phyloP scores from a whole-genome alignment of 2,888 invertebrate genomes.

The Ephialtes manifestator region DNA sequence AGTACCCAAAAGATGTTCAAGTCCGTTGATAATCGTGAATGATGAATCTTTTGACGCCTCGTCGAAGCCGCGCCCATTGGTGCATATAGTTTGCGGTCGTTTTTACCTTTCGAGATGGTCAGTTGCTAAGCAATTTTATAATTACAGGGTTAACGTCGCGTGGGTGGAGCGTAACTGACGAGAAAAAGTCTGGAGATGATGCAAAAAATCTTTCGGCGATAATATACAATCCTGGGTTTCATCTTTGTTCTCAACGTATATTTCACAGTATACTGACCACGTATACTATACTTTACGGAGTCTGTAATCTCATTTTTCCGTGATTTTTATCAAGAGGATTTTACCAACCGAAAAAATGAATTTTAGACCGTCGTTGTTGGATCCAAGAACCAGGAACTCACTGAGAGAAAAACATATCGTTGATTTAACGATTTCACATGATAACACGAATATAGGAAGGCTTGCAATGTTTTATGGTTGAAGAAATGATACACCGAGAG shows the following conservation, averaged over 20 bases:
- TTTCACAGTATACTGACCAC: neutral
- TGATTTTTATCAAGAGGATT: conserved; percentile 11
- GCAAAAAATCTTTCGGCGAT: neutral
- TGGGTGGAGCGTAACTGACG: neutral
- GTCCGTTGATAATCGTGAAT: conserved; percentile 57
- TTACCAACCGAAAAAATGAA: neutral
- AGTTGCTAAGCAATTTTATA: conserved; percentile 35
- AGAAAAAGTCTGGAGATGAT: neutral
- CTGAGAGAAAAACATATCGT: too few species aligned
- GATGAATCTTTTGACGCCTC: conserved; percentile 60
- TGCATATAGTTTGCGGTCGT: conserved; percentile 26
- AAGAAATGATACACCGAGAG: too few species aligned
- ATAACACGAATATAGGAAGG: too few species aligned
- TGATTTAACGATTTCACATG: too few species aligned
- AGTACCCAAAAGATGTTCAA: neutral
- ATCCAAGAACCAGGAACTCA: conserved; percentile 25
- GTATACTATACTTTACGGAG: conserved; percentile 3
- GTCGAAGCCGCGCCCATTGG: conserved; percentile 32
- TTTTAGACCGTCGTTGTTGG: neutral
- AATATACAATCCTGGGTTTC: neutral
- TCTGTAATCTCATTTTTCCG: neutral
- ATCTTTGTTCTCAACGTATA: neutral
- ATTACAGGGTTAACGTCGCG: conserved; percentile 50
- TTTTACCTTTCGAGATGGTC: conserved; percentile 15
- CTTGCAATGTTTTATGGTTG: too few species aligned